Evolutionary conservation across 2,888 invertebrate genomes (phyloP).

Genomic region (Druceiella hillmani): DNA sequence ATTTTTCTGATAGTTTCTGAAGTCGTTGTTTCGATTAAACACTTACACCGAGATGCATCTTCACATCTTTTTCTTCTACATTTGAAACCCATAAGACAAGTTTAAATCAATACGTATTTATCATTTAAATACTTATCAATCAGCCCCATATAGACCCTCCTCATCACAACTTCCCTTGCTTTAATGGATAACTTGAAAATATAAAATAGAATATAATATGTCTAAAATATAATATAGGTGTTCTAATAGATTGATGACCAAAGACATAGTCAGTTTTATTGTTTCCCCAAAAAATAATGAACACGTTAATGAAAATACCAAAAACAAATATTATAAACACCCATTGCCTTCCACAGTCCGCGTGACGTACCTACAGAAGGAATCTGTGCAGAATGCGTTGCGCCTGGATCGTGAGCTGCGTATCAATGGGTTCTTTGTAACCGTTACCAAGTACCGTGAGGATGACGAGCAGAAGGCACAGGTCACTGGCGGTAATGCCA

Average conservation of each 20-base stretch:
- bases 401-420: slow-evolving; percentile 49
- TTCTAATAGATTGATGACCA: background rate
- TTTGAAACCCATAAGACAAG: too few species aligned
- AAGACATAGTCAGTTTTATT: background rate
- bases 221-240: slow-evolving; percentile 1
- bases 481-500: slow-evolving; percentile 36
- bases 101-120: too few species aligned
- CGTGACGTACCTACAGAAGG: slow-evolving; percentile 45
- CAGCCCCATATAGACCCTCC: too few species aligned
- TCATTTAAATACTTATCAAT: too few species aligned
- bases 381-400: slow-evolving; percentile 42
- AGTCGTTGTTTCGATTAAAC: too few species aligned
- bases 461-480: slow-evolving; percentile 46
- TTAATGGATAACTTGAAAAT: too few species aligned
- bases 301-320: slow-evolving; percentile 11
- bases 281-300: slow-evolving; percentile 7
- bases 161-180: too few species aligned
- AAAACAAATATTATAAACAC: slow-evolving; percentile 7
- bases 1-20: too few species aligned
- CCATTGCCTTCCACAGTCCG: slow-evolving; percentile 32
- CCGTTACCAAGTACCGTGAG: slow-evolving; percentile 47
- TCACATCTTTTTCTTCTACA: too few species aligned
- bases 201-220: too few species aligned
- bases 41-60: too few species aligned
- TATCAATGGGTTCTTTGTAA: slow-evolving; percentile 48